phyloP scores from a whole-genome alignment of 2,888 invertebrate species.

The Nomada hirtipes region DNA sequence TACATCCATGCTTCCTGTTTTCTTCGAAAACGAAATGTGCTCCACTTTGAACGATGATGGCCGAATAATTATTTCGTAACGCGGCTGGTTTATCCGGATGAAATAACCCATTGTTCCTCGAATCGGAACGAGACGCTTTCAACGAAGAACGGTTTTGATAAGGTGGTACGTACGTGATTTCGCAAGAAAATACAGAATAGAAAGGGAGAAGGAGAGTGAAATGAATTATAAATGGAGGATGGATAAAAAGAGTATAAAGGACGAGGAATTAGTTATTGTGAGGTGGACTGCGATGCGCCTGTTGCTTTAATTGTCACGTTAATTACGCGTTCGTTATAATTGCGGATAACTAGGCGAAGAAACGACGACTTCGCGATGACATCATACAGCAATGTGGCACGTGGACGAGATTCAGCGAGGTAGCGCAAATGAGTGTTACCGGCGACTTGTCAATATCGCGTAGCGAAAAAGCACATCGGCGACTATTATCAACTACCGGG shows the following conservation, averaged over 20 bases:
- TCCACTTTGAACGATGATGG: not conserved
- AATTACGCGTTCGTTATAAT: slow-evolving; percentile 71
- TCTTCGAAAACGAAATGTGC: not conserved
- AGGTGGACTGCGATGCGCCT: slow-evolving; percentile 29
- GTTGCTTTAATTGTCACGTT: slow-evolving; percentile 68
- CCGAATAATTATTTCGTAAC: not conserved
- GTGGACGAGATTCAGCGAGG: slow-evolving; percentile 40
- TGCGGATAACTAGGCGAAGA: slow-evolving; percentile 60
- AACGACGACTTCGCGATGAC: slow-evolving; percentile 52
- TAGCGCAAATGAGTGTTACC: slow-evolving; percentile 48
- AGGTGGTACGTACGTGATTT: not conserved
- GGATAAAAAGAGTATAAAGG: not conserved
- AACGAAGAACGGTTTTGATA: not conserved
- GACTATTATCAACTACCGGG: slow-evolving; percentile 24
- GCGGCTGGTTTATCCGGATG: not conserved
- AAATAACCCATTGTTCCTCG: not conserved
- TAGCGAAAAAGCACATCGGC: slow-evolving; percentile 3
- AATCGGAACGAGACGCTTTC: not conserved
- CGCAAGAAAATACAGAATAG: not conserved
- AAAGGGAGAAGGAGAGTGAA: slow-evolving; percentile 34
- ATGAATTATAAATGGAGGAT: slow-evolving; percentile 35
- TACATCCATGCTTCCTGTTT: slow-evolving; percentile 26
- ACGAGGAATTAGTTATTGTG: slow-evolving; percentile 10
- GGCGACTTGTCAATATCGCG: slow-evolving; percentile 35
- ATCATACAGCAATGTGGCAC: slow-evolving; percentile 40